Conservation (phyloP, 1,140 invertebrate genomes). For the Drosophila cardini region DNA sequence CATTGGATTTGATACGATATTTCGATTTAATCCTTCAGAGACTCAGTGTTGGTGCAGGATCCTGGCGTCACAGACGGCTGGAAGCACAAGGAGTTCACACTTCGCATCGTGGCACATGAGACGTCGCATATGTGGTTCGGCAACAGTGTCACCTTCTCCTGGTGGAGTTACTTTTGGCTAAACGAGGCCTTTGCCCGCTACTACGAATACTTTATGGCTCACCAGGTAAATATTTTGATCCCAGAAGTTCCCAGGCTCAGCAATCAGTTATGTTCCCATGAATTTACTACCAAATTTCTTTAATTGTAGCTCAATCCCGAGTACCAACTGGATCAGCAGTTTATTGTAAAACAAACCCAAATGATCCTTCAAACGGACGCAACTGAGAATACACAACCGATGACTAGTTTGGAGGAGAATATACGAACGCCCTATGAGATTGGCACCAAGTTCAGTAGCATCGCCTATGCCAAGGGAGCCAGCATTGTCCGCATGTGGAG, state of each 20-base stretch:
- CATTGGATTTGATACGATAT: neutral
- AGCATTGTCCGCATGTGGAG: conserved; percentile 91
- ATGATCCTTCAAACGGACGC: conserved; percentile 88
- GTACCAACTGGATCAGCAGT: conserved; percentile 86
- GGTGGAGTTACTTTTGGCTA: conserved; percentile 89
- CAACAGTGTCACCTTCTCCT: conserved; percentile 88
- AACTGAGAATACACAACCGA: conserved; percentile 86
- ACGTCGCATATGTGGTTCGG: conserved; percentile 90
- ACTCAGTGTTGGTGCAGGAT: conserved; percentile 55
- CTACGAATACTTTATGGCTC: conserved; percentile 87
- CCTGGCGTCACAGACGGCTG: conserved; percentile 67
- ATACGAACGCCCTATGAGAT: conserved; percentile 85
- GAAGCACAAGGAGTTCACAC: conserved; percentile 84
- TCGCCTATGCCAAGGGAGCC: conserved; percentile 89
- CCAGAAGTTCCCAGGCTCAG: too few relatives aligned
- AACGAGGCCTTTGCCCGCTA: conserved; percentile 90
- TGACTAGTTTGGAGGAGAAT: conserved; percentile 85
- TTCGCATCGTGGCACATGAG: conserved; percentile 87
- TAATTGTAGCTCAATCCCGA: conserved; percentile 70
- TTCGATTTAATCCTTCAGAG: conserved; percentile 35
- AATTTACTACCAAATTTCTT: too few relatives aligned
- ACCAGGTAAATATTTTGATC: conserved; percentile 83
- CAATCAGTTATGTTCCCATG: too few relatives aligned
- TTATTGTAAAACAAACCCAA: conserved; percentile 89
- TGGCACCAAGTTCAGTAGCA: conserved; percentile 86